Evolutionary conservation across 2,113 vertebrate genomes (phyloP).

Genomic region (Pachyramphus minor): DNA sequence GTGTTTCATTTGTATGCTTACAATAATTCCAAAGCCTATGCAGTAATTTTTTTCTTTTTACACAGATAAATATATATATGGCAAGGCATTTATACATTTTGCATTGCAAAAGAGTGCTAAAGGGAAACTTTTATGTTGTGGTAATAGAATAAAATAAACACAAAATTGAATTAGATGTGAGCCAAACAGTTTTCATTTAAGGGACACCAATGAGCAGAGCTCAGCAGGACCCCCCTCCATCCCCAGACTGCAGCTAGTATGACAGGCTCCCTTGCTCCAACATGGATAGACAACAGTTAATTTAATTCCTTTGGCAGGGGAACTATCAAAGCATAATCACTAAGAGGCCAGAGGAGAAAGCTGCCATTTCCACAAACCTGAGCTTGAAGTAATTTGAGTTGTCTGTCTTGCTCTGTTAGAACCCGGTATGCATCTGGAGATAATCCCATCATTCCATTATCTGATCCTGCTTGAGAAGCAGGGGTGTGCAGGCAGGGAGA

Average conservation of each 20-base stretch:
- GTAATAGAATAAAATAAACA: not conserved
- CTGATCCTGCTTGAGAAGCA: constrained; percentile 15
- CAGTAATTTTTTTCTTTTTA: not conserved
- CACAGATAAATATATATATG: not conserved
- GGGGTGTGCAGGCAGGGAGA: constrained; percentile 28
- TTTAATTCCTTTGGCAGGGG: not conserved
- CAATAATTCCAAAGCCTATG: not conserved
- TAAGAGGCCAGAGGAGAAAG: not conserved
- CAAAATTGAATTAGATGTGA: not conserved
- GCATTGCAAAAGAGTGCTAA: not conserved
- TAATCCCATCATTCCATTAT: constrained; percentile 72
- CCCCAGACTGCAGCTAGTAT: not conserved
- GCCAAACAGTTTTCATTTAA: not conserved
- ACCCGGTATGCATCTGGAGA: constrained; percentile 83
- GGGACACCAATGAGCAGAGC: not conserved
- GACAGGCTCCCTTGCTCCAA: not conserved
- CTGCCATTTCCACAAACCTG: constrained; percentile 79
- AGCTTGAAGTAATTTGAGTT: constrained; percentile 90
- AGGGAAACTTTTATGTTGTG: not conserved
- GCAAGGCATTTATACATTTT: not conserved
- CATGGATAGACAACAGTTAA: not conserved
- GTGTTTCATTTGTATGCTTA: not conserved
- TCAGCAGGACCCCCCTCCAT: not conserved
- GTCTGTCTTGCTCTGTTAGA: constrained; percentile 87
- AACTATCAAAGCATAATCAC: not conserved